Evolutionary conservation across 1,140 invertebrate genomes (phyloP).

Genomic region (Ostrea edulis): DNA sequence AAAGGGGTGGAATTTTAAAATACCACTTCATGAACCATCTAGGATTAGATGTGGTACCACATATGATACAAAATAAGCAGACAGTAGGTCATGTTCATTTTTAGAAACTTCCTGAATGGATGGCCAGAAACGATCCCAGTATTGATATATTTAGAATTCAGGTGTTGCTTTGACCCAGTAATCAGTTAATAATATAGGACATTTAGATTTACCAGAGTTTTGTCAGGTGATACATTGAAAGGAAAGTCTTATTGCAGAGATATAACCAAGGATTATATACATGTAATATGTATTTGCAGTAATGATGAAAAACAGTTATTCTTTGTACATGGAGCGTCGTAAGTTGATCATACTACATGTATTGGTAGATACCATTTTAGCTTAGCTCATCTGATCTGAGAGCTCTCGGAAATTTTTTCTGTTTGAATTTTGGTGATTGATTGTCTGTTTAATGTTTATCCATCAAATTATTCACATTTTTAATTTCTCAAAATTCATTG

Average conservation of each 20-base stretch:
- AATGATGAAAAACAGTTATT: conserved; percentile 13
- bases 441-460: too few species aligned
- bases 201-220: background rate
- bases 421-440: too few species aligned
- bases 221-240: background rate
- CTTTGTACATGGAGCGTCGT: background rate
- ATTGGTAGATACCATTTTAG: too few species aligned
- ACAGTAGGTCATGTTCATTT: background rate
- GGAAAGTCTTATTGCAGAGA: background rate
- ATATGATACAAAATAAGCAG: background rate
- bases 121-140: background rate
- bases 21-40: background rate
- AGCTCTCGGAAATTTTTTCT: too few species aligned
- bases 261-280: background rate
- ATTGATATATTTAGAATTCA: background rate
- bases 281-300: background rate
- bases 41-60: background rate
- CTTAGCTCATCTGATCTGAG: too few species aligned
- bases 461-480: too few species aligned
- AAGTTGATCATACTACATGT: background rate
- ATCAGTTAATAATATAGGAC: conserved; percentile 7
- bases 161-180: conserved; percentile 15
- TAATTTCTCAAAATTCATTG: too few species aligned
- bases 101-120: conserved; percentile 3
- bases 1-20: background rate